Evolutionary conservation across 2,113 vertebrate species (phyloP), one percentile per base, ranked within the genome.

Genomic region (Sinocyclocheilus anophthalmus): DNA sequence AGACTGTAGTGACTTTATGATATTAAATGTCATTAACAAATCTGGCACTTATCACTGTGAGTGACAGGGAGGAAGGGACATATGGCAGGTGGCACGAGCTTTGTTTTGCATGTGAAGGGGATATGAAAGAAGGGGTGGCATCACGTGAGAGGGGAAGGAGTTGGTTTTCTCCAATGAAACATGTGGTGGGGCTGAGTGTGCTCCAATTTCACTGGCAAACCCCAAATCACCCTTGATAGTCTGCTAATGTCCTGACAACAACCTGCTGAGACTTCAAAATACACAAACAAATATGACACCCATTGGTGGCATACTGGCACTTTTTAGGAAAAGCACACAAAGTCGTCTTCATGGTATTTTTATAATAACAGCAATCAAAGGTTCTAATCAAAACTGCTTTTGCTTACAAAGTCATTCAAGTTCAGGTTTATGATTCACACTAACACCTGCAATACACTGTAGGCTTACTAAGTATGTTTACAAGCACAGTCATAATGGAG

Each of bases 151-250:
- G 50, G 26, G 83, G 33, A 69, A 6, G 57, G 72, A 42, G 24
- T 20, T 85, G 78, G 73, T 81, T 78, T 84, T 24, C 59, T 70
- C 85, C 73, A 59, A 73, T 72, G 20, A 82, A 84, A 55, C 14
- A 50, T 13, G 76, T 37, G 81, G 55, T 42, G 10, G 76, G 11
- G 75, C 81, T 33, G 20, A 48, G 18, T n/a, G 37, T 26, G 16
- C 14, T 57, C 76, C 12, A 1, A 24, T 65, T 70, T 79, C 84
- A 70, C 80, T 79, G 65, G 33, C 39, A 77, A 83, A 72, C 33
- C 10, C 2, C 16, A 45, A 33, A 72, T 39, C 26, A 37, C 30
- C 37, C 37, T 63, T 82, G 83, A 85, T 77, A 82, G 9, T 3
- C 50, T 73, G 79, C 63, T 76, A 82, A 85, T 13, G 65, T 57